A percentile compares a stretch with the other conserved stretches of the same genome.
Evolutionary conservation across 2,797 vertebrate genomes (phyloP).

Genomic region (Balearica regulorum): DNA sequence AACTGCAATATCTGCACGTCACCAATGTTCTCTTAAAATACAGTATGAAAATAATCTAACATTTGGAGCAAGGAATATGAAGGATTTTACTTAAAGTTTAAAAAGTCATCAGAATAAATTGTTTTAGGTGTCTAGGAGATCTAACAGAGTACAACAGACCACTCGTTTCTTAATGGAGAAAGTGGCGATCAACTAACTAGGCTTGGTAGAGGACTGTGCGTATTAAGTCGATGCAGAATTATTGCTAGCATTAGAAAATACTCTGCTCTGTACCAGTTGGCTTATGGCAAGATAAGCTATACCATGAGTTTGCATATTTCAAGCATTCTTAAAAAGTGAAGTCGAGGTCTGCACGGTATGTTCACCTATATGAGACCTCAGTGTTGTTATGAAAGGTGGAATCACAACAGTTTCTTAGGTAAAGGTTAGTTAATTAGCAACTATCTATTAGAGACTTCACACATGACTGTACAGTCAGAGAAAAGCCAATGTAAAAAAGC

Average conservation of each 20-base stretch:
- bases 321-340: neutral
- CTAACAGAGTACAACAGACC: neutral
- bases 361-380: neutral
- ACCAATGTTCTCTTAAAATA: neutral
- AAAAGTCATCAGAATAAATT: neutral
- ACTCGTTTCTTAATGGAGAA: neutral
- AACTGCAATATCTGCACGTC: neutral
- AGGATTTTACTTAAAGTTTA: neutral
- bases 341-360: neutral
- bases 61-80: neutral
- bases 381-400: neutral
- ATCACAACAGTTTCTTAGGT: neutral
- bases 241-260: neutral
- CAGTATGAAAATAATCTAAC: neutral
- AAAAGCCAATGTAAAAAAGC: neutral
- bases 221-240: neutral
- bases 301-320: neutral
- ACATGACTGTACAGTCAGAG: neutral
- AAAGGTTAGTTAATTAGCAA: neutral
- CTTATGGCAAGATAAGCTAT: neutral
- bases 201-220: neutral
- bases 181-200: neutral
- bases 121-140: neutral
- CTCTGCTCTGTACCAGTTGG: neutral
- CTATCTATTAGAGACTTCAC: neutral